Conservation (phyloP, 1,140 invertebrate species). For the Trichonephila inaurata region DNA sequence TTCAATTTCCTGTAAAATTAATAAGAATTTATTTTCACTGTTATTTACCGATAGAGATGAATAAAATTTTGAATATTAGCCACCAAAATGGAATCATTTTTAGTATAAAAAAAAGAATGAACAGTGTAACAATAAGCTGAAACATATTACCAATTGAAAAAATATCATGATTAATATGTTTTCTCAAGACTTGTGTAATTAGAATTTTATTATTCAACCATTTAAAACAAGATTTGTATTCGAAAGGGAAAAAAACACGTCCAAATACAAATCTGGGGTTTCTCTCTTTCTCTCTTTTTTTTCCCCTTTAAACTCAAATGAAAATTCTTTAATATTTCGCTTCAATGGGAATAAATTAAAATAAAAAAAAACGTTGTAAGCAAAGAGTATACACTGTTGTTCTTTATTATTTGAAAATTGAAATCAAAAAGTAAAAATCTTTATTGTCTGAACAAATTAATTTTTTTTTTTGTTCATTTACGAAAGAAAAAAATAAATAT, state of each 20-base stretch:
- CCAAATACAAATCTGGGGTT: not conserved
- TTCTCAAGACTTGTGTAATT: not conserved
- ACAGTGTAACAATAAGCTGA: not conserved
- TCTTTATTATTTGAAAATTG: constrained; percentile 16
- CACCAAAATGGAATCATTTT: too few relatives aligned
- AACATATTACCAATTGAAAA: not conserved
- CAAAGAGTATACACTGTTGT: not conserved
- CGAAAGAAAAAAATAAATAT: not conserved
- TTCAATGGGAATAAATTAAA: not conserved
- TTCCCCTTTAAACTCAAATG: not conserved
- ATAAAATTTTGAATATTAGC: too few relatives aligned
- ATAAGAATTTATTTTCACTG: too few relatives aligned
- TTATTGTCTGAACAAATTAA: constrained; percentile 28
- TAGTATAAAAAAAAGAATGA: not conserved
- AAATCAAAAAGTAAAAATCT: constrained; percentile 22
- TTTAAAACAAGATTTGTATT: not conserved
- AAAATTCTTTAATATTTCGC: constrained; percentile 17
- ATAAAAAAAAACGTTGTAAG: not conserved
- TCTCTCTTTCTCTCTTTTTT: too few relatives aligned
- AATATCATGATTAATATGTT: not conserved
- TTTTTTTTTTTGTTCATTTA: not conserved
- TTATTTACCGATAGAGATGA: too few relatives aligned
- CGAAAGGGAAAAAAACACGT: not conserved
- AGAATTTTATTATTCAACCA: not conserved
- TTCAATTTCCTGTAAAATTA: too few relatives aligned